Evolutionary conservation across 2,888 invertebrate genomes (phyloP), one percentile per base, ranked within the genome.

Genomic region (Epirrhoe tristata): DNA sequence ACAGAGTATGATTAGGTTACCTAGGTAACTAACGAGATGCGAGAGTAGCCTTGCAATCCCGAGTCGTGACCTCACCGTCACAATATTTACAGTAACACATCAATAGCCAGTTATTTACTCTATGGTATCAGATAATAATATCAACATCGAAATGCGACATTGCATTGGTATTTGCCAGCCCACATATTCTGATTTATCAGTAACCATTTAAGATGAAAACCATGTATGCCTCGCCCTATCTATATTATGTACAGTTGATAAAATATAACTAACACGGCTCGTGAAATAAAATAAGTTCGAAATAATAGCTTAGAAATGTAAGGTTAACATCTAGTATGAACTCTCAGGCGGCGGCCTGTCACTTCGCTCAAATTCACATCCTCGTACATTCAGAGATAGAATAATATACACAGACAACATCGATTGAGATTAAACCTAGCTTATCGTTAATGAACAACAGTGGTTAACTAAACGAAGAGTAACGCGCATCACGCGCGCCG

Each of bases 361-460:
- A 89, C 87, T 90, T 89, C 92, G 91, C 91, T 89, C 91, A 91
- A 90, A 89, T 91, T 91, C 91, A 88, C 88, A 81, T 85, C 84
- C 86, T 86, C 86, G 84, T 83, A 84, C 89, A 91, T 88, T 86
- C 90, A 89, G 88, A 81, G 85, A 88, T 81, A 89, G 82, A 90
- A 91, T 91, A 90, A 91, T 89, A 91, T 90, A 91, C 90, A 92
- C 89, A 91, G 86, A 92, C 89, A 89, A 91, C 91, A 90, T 89
- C 90, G 85, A 91, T 87, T 89, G 90, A 92, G 87, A 91, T 91
- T 93, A 91, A 89, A 87, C 79, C 92, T 93, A 93, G 88, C 93
- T 93, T 93, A 93, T 85, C 89, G 86, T 88, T 93, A 92, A 92
- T 93, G 93, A 93, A 93, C 93, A 93, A 91, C 92, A 91, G 92